Evolutionary conservation across 2,113 vertebrate genomes (phyloP), one percentile per base, ranked within the genome.

Genomic region (Actenoides hombroni): DNA sequence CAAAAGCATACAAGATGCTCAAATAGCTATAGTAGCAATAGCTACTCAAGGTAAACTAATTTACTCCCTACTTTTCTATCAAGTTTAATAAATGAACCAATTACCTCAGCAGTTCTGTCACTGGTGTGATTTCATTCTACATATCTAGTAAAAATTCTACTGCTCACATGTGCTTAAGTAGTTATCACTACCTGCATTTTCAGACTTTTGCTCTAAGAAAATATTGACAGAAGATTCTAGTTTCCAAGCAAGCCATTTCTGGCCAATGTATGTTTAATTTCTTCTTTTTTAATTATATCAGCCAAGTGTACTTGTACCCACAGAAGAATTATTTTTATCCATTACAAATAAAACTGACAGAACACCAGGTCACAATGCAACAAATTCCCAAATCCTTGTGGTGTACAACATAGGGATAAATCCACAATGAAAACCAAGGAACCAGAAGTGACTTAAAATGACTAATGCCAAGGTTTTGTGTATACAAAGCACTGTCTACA

Each of bases 341-440:
- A 48, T 90, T 80, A 85, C 75, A 95, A 89, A 91, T 68, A 97
- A 95, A 95, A 77, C 23, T n/a, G 44, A 83, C 15, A 61, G 77
- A 94, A 95, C 92, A 88, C 13, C 37, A 24, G 87, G 86, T 95
- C 91, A 93, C 73, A 91, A 91, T 73, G 86, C 91, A 95, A 57
- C 70, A 64, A 63, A 76, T 94, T 92, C 94, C 69, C 69, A 91
- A 91, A 76, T 71, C 28, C 28, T 82, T 48, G 35, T 37, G 48
- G 61, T 42, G 28, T 31, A 68, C 20, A 64, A 29, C 16, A 7
- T 3, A 42, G 10, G 37, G 29, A 74, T 28, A 74, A 49, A 68
- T 6, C 13, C 65, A 12, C 3, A 5, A 70, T 2, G 12, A 75
- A 84, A 90, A 91, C 1, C 4, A 73, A 49, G n/a, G 54, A 76